Evolutionary conservation across 2,888 invertebrate species (phyloP).

Genomic region (Stenotaenia linearis): DNA sequence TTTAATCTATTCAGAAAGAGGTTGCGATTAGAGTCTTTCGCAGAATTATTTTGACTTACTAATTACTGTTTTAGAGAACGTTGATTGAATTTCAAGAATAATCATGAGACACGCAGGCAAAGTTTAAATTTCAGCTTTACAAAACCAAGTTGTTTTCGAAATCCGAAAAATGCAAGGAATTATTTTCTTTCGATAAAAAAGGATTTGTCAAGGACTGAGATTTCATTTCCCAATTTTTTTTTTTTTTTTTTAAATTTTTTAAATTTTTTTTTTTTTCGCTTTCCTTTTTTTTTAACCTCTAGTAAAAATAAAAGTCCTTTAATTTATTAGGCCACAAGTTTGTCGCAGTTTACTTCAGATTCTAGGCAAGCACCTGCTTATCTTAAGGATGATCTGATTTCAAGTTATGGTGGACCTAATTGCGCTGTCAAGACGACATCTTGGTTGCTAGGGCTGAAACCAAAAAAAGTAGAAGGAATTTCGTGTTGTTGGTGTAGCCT

Average conservation of each 20-base stretch:
- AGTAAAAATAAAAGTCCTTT: slow-evolving; percentile 19
- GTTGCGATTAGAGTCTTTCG: too few relatives aligned
- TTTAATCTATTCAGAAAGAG: too few relatives aligned
- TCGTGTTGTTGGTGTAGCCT: slow-evolving; percentile 14
- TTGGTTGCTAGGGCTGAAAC: slow-evolving; percentile 13
- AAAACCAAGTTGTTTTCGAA: too few relatives aligned
- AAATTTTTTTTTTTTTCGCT: background rate
- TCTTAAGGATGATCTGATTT: slow-evolving; percentile 26
- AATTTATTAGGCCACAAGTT: slow-evolving; percentile 23
- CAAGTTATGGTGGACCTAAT: slow-evolving; percentile 23
- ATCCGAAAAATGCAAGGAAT: background rate
- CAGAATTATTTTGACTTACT: too few relatives aligned
- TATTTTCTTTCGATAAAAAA: background rate
- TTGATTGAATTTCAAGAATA: too few relatives aligned
- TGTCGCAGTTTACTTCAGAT: slow-evolving; percentile 10
- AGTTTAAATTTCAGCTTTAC: too few relatives aligned
- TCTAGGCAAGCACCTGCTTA: slow-evolving; percentile 13
- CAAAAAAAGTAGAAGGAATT: slow-evolving; percentile 21
- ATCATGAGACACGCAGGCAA: too few relatives aligned
- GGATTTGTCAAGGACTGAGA: background rate
- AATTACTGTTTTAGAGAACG: too few relatives aligned
- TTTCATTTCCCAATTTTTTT: background rate
- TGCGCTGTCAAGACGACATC: slow-evolving; percentile 20
- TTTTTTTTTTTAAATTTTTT: background rate
- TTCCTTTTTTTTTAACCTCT: background rate